Evolutionary conservation across 2,888 invertebrate species (phyloP).

Genomic region (Venusia cambrica): DNA sequence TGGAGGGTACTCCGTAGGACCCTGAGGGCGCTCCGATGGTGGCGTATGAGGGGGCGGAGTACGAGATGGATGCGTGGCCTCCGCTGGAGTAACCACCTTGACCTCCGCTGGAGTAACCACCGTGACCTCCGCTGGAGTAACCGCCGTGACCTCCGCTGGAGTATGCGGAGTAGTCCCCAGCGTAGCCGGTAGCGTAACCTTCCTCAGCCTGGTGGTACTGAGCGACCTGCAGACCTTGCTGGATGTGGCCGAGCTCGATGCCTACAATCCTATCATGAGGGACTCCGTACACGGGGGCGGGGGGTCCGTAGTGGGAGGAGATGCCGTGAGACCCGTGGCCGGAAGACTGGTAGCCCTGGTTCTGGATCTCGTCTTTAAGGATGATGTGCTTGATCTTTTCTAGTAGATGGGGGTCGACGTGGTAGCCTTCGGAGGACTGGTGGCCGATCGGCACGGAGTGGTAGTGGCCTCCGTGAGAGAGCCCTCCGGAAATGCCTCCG

Average conservation of each 20-base stretch:
- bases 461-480: constrained; percentile 87
- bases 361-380: constrained; percentile 87
- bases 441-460: constrained; percentile 87
- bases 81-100: constrained; percentile 32
- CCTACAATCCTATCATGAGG: constrained; percentile 87
- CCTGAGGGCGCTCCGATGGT: constrained; percentile 72
- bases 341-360: constrained; percentile 73
- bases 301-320: constrained; percentile 86
- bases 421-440: constrained; percentile 90
- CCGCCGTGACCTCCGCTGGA: constrained; percentile 44
- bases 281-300: constrained; percentile 85
- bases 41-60: constrained; percentile 53
- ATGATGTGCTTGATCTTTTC: constrained; percentile 92
- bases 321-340: constrained; percentile 71
- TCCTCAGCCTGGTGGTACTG: constrained; percentile 89
- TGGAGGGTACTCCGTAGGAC: constrained; percentile 70
- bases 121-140: constrained; percentile 39
- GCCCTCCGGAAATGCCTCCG: constrained; percentile 86
- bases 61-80: constrained; percentile 51
- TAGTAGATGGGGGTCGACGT: constrained; percentile 89
- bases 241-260: constrained; percentile 91
- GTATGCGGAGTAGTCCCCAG: constrained; percentile 54
- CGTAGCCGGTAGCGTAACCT: constrained; percentile 61
- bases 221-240: constrained; percentile 93
- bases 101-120: constrained; percentile 48